Base-by-base conservation (phyloP, 2,888 invertebrate species). In the Thecophora atra region DNA sequence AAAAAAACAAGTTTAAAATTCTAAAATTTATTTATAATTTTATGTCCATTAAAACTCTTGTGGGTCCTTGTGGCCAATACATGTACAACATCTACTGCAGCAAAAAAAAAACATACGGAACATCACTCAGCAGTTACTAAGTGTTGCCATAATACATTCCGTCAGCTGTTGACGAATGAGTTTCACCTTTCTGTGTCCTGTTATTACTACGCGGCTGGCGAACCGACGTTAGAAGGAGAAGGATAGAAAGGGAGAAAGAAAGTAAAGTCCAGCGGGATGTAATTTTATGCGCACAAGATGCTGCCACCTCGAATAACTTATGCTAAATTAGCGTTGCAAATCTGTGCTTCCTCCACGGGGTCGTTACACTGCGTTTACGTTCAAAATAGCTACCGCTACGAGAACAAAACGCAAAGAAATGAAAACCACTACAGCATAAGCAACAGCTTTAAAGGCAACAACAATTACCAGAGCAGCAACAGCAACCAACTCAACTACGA, bases 301-400 rank as follows among this genome's bases (percentile, higher is more conserved):
- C 71, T 76, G 73, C 60, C 72, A 56, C 63, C 47, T 69, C 52
- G 74, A 72, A 73, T 76, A 79, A 79, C 79, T 82, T 81, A 77
- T 79, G 81, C 79, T 78, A 83, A 83, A 83, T 83, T 83, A 83
- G 83, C 81, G 79, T 80, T 83, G 82, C 81, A 83, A 83, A 83
- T 82, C 79, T 82, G n/a, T n/a, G 78, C 78, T 77, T 71, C 75
- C 73, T 72, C 79, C 76, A 72, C 79, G 79, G 79, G 77, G 78
- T 78, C 78, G 75, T 78, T 76, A 77, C 76, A 66, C 74, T 75
- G 74, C 75, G 77, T 75, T 73, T 71, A 72, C 71, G 63, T 72
- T 63, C 58, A 70, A 58, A 54, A 66, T 58, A 63, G 70, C 62
- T 30, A 51, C n/a, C 47, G 54, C 51, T 1, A 37, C 7, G 54